These are phyloP conservation scores for Dinocampus coccinellae DNA, from an alignment of 2,888 invertebrate genomes.

Conservation along the genomic window DNA sequence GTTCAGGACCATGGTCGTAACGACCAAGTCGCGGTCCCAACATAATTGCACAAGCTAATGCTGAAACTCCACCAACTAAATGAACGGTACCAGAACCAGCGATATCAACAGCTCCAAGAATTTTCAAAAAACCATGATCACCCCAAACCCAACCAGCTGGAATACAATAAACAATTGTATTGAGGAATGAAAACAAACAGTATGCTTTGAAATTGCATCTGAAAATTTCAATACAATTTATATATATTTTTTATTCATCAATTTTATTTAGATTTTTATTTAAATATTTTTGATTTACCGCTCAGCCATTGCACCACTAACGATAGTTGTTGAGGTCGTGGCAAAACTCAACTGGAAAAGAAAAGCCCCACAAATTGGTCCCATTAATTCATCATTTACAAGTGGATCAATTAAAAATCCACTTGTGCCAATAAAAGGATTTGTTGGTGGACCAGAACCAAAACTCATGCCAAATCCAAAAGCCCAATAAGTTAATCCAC, in stretches of 20 bases:
- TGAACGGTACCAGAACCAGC: constrained; percentile 94
- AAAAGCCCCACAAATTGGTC: constrained; percentile 88
- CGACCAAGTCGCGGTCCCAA: constrained; percentile 89
- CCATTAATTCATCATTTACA: constrained; percentile 82
- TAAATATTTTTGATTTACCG: constrained; percentile 71
- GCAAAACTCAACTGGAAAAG: constrained; percentile 92
- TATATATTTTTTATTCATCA: background rate
- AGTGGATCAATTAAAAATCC: constrained; percentile 83
- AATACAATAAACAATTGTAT: constrained; percentile 91
- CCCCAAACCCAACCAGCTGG: constrained; percentile 97
- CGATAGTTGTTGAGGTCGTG: constrained; percentile 91
- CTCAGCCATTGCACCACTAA: constrained; percentile 95
- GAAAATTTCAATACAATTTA: constrained; percentile 42
- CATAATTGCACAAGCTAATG: constrained; percentile 86
- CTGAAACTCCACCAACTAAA: constrained; percentile 80
- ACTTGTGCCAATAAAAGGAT: constrained; percentile 86
- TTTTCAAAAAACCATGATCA: constrained; percentile 86
- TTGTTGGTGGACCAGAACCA: constrained; percentile 80
- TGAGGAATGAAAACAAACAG: constrained; percentile 88
- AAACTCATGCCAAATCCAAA: constrained; percentile 95
- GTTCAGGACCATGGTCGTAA: constrained; percentile 82
- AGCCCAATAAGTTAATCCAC: constrained; percentile 94
- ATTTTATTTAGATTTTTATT: background rate
- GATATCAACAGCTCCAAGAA: constrained; percentile 90
- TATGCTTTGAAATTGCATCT: constrained; percentile 93